Percentiles rank a stretch among this genome's conserved stretches.
phyloP scores from a whole-genome alignment of 2,888 invertebrate genomes.

The Ectemnius lituratus region DNA sequence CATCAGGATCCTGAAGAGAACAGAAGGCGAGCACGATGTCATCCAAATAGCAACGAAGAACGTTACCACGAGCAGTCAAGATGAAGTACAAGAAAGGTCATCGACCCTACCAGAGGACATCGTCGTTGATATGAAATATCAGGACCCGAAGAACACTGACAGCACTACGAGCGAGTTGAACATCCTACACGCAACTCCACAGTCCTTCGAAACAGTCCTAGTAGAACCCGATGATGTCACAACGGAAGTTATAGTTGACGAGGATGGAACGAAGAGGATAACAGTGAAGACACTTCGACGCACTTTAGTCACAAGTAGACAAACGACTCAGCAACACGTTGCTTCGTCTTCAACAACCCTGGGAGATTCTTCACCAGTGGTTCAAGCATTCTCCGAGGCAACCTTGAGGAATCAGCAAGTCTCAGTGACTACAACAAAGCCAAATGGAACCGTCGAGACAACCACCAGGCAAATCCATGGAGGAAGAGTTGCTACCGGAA shows the following conservation, averaged over 20 bases:
- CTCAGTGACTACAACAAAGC: slow-evolving; percentile 80
- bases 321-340: slow-evolving; percentile 82
- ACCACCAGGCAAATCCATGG: slow-evolving; percentile 83
- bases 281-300: slow-evolving; percentile 87
- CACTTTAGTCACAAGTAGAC: slow-evolving; percentile 82
- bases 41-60: slow-evolving; percentile 76
- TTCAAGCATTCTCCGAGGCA: slow-evolving; percentile 84
- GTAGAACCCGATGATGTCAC: slow-evolving; percentile 91
- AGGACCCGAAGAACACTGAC: slow-evolving; percentile 79
- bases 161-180: slow-evolving; percentile 83
- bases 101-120: slow-evolving; percentile 79
- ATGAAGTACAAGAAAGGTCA: slow-evolving; percentile 44
- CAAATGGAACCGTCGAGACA: slow-evolving; percentile 83
- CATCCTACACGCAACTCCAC: slow-evolving; percentile 85
- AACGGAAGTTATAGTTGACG: slow-evolving; percentile 87
- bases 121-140: slow-evolving; percentile 86
- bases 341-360: slow-evolving; percentile 80
- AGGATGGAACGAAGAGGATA: slow-evolving; percentile 89
- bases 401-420: slow-evolving; percentile 84
- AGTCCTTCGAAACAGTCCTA: slow-evolving; percentile 89
- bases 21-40: slow-evolving; percentile 73
- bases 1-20: slow-evolving; percentile 72
- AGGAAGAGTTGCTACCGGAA: slow-evolving; percentile 82
- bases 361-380: slow-evolving; percentile 81
- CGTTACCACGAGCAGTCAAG: slow-evolving; percentile 49